These are phyloP conservation scores for Phoxinus phoxinus DNA, from an alignment of 2,113 vertebrate genomes.

Conservation along the genomic window DNA sequence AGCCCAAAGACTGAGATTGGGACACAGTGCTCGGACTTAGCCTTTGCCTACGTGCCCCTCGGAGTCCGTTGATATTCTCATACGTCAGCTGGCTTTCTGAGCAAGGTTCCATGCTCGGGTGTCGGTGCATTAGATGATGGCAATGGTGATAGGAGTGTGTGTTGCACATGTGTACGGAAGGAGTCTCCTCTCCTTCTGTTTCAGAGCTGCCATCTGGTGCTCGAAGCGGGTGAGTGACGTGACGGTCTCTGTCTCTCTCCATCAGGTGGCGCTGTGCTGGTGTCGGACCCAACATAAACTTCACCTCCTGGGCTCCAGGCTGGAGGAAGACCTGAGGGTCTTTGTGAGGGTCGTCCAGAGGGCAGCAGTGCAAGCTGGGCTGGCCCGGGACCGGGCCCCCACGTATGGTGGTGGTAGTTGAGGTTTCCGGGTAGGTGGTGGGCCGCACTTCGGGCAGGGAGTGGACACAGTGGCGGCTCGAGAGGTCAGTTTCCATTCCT, in stretches of 20 bases:
- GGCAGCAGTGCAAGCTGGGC: conserved; percentile 79
- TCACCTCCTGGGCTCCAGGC: conserved; percentile 87
- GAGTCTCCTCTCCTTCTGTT: conserved; percentile 77
- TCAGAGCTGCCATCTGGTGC: conserved; percentile 78
- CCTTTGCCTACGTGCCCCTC: conserved; percentile 76
- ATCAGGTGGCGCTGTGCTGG: conserved; percentile 82
- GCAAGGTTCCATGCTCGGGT: conserved; percentile 80
- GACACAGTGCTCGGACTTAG: conserved; percentile 79
- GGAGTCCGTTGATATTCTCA: conserved; percentile 87
- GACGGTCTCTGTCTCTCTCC: conserved; percentile 77
- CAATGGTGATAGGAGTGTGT: conserved; percentile 79
- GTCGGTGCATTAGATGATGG: conserved; percentile 77
- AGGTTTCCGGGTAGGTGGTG: conserved; percentile 78
- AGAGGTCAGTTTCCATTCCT: conserved; percentile 85
- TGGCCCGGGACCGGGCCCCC: conserved; percentile 69
- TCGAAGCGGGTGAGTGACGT: conserved; percentile 70
- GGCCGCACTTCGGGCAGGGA: conserved; percentile 88
- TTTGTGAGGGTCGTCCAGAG: conserved; percentile 81
- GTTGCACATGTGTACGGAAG: conserved; percentile 75
- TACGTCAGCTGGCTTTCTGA: conserved; percentile 83
- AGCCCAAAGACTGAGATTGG: conserved; percentile 80
- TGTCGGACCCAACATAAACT: conserved; percentile 90
- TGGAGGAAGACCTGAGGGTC: conserved; percentile 92
- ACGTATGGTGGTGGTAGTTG: conserved; percentile 74
- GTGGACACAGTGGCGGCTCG: conserved; percentile 89